phyloP scores from a whole-genome alignment of 2,113 vertebrate species.

The Sphaerodactylus townsendi region DNA sequence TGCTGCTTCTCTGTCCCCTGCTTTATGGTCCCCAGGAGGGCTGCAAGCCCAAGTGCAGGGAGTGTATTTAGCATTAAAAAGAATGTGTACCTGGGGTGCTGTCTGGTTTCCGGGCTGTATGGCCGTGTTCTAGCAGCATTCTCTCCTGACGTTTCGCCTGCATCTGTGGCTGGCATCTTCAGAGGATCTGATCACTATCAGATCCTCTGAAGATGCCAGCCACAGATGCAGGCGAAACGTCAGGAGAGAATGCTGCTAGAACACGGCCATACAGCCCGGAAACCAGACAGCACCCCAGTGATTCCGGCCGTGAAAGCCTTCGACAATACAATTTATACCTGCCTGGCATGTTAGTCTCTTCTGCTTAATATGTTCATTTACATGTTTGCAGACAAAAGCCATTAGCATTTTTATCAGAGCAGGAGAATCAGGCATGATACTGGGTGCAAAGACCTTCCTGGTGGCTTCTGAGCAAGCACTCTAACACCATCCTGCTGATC shows the following conservation, averaged over 20 bases:
- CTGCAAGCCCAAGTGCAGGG: background rate
- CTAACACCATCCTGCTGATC: background rate
- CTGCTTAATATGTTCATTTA: background rate
- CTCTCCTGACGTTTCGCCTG: too few species aligned
- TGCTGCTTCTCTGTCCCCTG: constrained; percentile 25
- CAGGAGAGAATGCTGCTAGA: too few species aligned
- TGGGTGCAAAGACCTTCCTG: background rate
- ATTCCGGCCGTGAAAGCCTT: too few species aligned
- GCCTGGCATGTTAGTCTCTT: background rate
- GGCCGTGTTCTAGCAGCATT: too few species aligned
- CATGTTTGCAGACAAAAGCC: background rate
- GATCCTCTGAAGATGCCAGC: too few species aligned
- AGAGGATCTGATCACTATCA: too few species aligned
- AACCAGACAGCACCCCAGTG: too few species aligned
- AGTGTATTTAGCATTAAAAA: background rate
- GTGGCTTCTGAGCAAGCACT: background rate
- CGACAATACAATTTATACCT: too few species aligned
- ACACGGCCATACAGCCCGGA: too few species aligned
- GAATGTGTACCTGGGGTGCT: background rate
- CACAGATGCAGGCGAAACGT: too few species aligned
- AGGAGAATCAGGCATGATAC: background rate
- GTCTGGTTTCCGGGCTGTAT: too few species aligned
- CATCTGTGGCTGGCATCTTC: too few species aligned
- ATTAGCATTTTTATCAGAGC: background rate
- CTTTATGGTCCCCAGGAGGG: background rate